Percentiles rank a stretch among this genome's conserved stretches.
phyloP scores from a whole-genome alignment of 2,113 vertebrate species.

The Grallaria varia region DNA sequence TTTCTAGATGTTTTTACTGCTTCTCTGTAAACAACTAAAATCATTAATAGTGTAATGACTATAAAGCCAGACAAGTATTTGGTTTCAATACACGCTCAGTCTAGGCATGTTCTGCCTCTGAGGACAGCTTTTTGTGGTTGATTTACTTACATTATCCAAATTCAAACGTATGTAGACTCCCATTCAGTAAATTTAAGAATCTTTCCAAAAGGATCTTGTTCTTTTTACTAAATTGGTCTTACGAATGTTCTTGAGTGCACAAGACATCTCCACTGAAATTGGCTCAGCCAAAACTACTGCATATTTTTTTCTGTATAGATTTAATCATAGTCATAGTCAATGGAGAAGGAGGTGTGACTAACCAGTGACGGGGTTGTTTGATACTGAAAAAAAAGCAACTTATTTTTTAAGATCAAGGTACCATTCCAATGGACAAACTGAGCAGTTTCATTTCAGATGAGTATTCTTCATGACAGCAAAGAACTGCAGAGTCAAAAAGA shows the following conservation, averaged over 20 bases:
- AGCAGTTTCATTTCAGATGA: neutral
- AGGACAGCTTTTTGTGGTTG: neutral
- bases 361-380: neutral
- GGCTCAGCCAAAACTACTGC: neutral
- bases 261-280: neutral
- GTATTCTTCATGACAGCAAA: neutral
- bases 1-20: neutral
- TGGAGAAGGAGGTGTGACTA: neutral
- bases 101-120: neutral
- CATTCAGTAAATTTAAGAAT: neutral
- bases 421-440: neutral
- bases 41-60: slow-evolving; percentile 6
- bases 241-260: neutral
- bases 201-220: neutral
- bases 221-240: neutral
- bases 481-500: neutral
- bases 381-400: neutral
- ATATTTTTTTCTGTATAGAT: neutral
- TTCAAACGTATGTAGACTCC: neutral
- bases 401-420: neutral
- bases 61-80: slow-evolving; percentile 22
- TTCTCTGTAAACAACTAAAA: neutral
- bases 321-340: neutral
- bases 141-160: slow-evolving; percentile 15
- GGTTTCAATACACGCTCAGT: neutral